These are phyloP conservation scores for Liodrosophila aerea DNA, from an alignment of 2,888 invertebrate genomes.

Conservation along the genomic window DNA sequence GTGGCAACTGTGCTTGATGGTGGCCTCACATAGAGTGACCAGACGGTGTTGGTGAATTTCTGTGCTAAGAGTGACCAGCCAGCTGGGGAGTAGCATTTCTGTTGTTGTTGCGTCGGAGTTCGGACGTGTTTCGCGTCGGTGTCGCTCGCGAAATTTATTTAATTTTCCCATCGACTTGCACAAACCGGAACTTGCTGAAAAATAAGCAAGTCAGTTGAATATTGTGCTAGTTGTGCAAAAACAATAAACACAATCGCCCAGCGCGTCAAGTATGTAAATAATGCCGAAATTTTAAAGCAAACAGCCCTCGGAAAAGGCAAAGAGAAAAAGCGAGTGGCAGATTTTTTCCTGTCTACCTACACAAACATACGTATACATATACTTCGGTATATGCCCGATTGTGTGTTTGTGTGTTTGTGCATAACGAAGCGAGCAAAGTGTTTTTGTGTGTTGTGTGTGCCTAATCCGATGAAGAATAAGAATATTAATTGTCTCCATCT, in stretches of 20 bases:
- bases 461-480: conserved; percentile 44
- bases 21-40: conserved; percentile 1
- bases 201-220: conserved; percentile 52
- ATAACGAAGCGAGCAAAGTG: conserved; percentile 34
- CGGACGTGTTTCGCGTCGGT: conserved; percentile 50
- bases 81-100: conserved; percentile 50
- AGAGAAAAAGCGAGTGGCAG: conserved; percentile 70
- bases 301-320: conserved; percentile 30
- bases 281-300: conserved; percentile 32
- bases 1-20: no score
- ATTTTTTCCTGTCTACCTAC: conserved; percentile 75
- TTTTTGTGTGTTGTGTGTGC: conserved; percentile 31
- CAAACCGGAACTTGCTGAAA: conserved; percentile 70
- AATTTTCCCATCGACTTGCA: conserved; percentile 57
- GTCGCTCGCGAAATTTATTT: conserved; percentile 55
- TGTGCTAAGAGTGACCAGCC: conserved; percentile 31
- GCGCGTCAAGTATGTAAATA: conserved; percentile 55
- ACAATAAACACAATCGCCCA: conserved; percentile 42
- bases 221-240: conserved; percentile 55
- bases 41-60: conserved; percentile 16
- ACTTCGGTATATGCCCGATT: conserved; percentile 37
- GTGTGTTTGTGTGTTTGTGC: conserved; percentile 43
- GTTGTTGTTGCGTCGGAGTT: conserved; percentile 54
- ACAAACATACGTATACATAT: conserved; percentile 59
- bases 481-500: conserved; percentile 39